Conservation (phyloP, 2,797 vertebrate species). For the Psittacula echo region DNA sequence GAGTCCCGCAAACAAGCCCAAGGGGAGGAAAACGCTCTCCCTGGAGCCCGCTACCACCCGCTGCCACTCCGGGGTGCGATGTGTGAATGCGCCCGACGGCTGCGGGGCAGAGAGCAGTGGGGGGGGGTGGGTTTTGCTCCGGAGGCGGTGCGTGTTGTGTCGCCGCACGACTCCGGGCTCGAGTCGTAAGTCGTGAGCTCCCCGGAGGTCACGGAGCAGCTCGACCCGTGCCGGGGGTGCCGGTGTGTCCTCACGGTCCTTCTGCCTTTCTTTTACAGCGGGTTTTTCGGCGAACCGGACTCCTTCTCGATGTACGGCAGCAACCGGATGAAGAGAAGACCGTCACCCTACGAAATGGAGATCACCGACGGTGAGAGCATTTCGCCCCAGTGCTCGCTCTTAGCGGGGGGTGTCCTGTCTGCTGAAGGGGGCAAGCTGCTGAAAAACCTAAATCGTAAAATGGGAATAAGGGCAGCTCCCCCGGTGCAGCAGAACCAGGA, state of each 20-base stretch:
- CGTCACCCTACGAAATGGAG: conserved; percentile 94
- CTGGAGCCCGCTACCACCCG: not conserved
- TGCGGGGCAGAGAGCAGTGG: not conserved
- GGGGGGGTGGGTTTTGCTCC: not conserved
- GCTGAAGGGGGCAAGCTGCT: not conserved
- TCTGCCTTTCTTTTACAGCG: conserved; percentile 76
- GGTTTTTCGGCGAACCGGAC: conserved; percentile 91
- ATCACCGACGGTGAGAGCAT: conserved; percentile 87
- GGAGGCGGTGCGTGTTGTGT: not conserved
- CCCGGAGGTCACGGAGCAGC: not conserved
- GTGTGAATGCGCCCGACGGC: not conserved
- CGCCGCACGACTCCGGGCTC: not conserved
- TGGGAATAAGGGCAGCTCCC: not conserved
- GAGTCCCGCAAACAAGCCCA: not conserved
- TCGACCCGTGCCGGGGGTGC: not conserved
- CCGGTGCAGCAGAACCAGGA: not conserved
- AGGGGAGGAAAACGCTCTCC: not conserved
- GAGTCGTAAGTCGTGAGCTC: not conserved
- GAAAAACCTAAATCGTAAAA: not conserved
- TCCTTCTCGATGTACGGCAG: conserved; percentile 92
- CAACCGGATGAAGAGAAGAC: conserved; percentile 92
- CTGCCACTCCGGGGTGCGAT: not conserved
- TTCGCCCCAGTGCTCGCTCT: not conserved
- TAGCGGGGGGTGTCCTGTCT: not conserved
- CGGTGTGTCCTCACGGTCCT: not conserved